Conservation (phyloP, 2,113 vertebrate genomes). For the Amphiprion ocellaris region DNA sequence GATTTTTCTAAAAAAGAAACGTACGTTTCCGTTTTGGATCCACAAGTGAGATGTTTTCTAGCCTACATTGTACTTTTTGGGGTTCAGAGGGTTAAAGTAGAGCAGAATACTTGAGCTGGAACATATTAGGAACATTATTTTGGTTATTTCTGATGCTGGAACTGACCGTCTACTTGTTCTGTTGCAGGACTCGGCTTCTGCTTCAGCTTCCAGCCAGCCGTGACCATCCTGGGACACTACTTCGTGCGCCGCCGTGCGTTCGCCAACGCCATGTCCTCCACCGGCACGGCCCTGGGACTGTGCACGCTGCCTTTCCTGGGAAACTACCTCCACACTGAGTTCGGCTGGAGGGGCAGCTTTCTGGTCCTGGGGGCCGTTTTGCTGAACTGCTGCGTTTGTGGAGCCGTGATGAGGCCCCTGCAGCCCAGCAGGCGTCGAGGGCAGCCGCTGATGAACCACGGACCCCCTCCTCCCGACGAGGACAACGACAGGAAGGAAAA, state of each 20-base stretch:
- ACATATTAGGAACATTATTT: too few species aligned
- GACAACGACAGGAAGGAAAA: constrained; percentile 10
- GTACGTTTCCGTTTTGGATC: too few species aligned
- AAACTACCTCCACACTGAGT: constrained; percentile 87
- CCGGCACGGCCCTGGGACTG: constrained; percentile 90
- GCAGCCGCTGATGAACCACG: constrained; percentile 61
- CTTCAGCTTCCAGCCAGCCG: constrained; percentile 92
- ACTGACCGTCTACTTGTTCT: not conserved
- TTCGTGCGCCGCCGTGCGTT: constrained; percentile 87
- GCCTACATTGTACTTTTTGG: too few species aligned
- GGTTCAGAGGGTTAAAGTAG: too few species aligned
- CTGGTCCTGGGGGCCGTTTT: constrained; percentile 91
- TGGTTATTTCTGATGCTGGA: not conserved
- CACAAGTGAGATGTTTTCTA: too few species aligned
- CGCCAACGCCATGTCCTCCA: constrained; percentile 92
- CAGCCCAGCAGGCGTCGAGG: constrained; percentile 45
- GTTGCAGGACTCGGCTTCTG: constrained; percentile 91
- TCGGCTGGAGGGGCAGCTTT: constrained; percentile 95
- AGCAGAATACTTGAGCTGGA: too few species aligned
- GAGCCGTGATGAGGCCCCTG: constrained; percentile 93
- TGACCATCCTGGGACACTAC: constrained; percentile 92
- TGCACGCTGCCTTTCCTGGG: constrained; percentile 88
- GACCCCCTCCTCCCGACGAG: constrained; percentile 29
- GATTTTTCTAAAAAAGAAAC: too few species aligned
- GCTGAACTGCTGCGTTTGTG: constrained; percentile 92